Conservation (phyloP, 2,113 vertebrate genomes). For the Seriola quinqueradiata region DNA sequence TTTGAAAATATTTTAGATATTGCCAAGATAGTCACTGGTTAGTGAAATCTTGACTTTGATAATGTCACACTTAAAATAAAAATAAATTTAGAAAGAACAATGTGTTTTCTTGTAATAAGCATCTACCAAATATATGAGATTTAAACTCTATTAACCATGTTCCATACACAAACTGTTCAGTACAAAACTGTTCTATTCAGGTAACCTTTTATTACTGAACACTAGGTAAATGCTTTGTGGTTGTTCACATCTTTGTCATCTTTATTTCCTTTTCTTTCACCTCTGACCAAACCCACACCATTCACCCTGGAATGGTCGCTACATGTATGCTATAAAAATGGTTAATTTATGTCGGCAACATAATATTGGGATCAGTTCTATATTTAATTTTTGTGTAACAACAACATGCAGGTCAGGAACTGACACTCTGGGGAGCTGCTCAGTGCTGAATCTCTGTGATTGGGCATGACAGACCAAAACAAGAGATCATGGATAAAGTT, state of each 20-base stretch:
- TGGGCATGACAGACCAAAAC: constrained; percentile 7
- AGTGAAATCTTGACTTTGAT: constrained; percentile 18
- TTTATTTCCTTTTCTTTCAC: not conserved
- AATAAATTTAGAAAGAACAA: constrained; percentile 3
- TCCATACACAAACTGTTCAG: not conserved
- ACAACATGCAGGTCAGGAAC: not conserved
- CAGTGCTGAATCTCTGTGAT: constrained; percentile 28
- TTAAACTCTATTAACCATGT: not conserved
- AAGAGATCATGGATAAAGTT: not conserved
- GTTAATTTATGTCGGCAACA: not conserved
- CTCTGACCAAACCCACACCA: not conserved
- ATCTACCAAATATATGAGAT: not conserved
- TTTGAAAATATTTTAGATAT: constrained; percentile 18
- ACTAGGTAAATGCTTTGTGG: not conserved
- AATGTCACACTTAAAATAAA: constrained; percentile 1
- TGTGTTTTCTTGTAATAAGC: not conserved
- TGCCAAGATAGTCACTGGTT: constrained; percentile 12
- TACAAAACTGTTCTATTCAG: not conserved
- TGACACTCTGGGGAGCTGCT: constrained; percentile 14
- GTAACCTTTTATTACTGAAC: not conserved
- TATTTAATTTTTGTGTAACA: not conserved
- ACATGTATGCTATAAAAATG: not conserved
- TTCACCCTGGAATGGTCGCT: not conserved
- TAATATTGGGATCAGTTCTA: not conserved
- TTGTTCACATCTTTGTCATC: not conserved